phyloP scores from a whole-genome alignment of 92 coral and sea anemone species.

The Chrysogorgia sp. region DNA sequence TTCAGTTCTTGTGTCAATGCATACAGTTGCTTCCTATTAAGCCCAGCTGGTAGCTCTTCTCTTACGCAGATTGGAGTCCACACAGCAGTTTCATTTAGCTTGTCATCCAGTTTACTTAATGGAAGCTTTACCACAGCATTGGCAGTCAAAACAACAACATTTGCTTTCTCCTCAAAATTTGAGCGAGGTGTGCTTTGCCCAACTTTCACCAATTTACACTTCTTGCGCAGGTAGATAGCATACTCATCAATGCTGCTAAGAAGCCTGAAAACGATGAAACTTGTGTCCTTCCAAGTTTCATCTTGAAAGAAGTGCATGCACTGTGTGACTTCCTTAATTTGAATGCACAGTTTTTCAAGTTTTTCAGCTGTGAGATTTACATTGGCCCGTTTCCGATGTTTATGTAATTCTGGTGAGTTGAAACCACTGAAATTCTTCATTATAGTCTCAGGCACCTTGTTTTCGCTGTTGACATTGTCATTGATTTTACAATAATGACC shows the following conservation, averaged over 20 bases:
- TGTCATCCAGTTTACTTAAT: conserved; percentile 7
- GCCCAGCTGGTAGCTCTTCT: too few species aligned
- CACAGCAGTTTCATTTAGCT: conserved; percentile 15
- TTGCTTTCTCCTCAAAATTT: conserved; percentile 11
- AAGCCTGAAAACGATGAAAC: conserved; percentile 1
- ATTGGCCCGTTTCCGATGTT: conserved; percentile 3
- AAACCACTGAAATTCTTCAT: too few species aligned
- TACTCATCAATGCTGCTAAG: conserved; percentile 5
- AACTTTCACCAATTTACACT: conserved; percentile 3
- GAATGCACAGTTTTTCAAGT: conserved; percentile 9
- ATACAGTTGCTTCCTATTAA: too few species aligned
- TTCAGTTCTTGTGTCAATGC: conserved; percentile 37
- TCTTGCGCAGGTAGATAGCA: conserved; percentile 13
- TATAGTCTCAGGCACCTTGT: too few species aligned
- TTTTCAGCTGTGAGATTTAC: conserved; percentile 24
- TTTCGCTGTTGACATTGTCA: too few species aligned
- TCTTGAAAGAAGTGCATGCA: neutral
- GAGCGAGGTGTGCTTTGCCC: neutral
- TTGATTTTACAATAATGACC: conserved; percentile 45
- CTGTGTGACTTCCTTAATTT: too few species aligned
- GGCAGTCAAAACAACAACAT: conserved; percentile 8
- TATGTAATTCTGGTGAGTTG: neutral
- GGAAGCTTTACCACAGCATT: conserved; percentile 30
- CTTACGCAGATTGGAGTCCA: conserved; percentile 22
- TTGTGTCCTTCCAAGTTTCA: conserved; percentile 5